Conservation (phyloP, 2,113 vertebrate species). For the Salvelinus namaycush region DNA sequence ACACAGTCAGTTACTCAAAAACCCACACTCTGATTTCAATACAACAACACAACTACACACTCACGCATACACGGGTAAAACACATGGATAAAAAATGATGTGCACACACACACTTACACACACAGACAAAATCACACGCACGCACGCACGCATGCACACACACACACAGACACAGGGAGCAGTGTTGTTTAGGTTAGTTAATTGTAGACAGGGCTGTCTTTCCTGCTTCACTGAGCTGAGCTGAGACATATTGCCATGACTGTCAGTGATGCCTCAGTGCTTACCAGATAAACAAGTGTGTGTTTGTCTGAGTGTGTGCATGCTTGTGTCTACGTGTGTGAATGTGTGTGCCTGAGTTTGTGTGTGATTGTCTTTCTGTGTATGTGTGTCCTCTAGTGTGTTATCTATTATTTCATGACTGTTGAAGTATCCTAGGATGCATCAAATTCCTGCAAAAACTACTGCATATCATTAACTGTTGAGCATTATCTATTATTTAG, state of each 20-base stretch:
- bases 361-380: conserved; percentile 28
- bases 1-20: no score
- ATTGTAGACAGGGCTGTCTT: conserved; percentile 66
- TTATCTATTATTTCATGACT: conserved; percentile 17
- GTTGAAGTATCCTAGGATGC: conserved; percentile 23
- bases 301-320: conserved; percentile 4
- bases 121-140: background rate
- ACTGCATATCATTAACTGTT: background rate
- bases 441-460: background rate
- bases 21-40: background rate
- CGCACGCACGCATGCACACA: background rate
- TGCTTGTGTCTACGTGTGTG: conserved; percentile 10
- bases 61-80: background rate
- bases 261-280: conserved; percentile 66
- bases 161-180: background rate
- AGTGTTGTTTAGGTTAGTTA: conserved; percentile 65
- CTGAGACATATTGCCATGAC: conserved; percentile 68
- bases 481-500: background rate
- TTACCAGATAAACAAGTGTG: conserved; percentile 59
- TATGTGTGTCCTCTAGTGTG: conserved; percentile 1
- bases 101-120: background rate
- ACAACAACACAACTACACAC: conserved; percentile 2
- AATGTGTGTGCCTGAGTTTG: conserved; percentile 13
- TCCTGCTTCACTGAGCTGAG: conserved; percentile 69
- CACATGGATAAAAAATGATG: background rate